A percentile compares a stretch with the other conserved stretches of the same genome.
These are phyloP conservation scores for Microcaecilia unicolor DNA, from an alignment of 2,797 vertebrate species.

Conservation along the genomic window DNA sequence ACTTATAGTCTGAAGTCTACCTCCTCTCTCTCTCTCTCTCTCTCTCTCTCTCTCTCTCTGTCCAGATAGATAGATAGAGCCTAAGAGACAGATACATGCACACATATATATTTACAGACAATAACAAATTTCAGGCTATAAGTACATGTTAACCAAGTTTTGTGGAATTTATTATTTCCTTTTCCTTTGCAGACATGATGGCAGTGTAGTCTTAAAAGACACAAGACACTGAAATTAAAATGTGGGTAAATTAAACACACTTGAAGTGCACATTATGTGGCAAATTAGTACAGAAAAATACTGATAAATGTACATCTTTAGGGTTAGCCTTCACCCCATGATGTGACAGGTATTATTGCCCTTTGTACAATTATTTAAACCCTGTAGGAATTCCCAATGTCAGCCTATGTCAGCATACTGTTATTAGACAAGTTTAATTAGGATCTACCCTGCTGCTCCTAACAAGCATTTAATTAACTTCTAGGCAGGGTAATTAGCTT, in stretches of 20 bases:
- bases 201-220: slow-evolving; percentile 26
- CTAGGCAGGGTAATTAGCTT: slow-evolving; percentile 77
- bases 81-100: too few species aligned
- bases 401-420: slow-evolving; percentile 69
- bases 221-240: slow-evolving; percentile 37
- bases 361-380: slow-evolving; percentile 59
- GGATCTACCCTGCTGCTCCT: slow-evolving; percentile 74
- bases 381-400: slow-evolving; percentile 61
- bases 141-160: slow-evolving; percentile 26
- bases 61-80: too few species aligned
- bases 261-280: slow-evolving; percentile 43
- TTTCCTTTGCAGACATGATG: slow-evolving; percentile 16
- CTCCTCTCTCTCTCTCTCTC: too few species aligned
- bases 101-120: too few species aligned
- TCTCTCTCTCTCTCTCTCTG: too few species aligned
- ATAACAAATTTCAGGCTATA: too few species aligned
- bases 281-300: slow-evolving; percentile 45
- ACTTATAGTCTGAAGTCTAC: too few species aligned
- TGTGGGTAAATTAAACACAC: slow-evolving; percentile 50
- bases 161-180: not conserved
- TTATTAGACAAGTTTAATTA: slow-evolving; percentile 84
- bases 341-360: slow-evolving; percentile 61
- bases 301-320: slow-evolving; percentile 37
- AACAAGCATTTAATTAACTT: slow-evolving; percentile 85
- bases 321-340: slow-evolving; percentile 31